Evolutionary conservation across 1,140 invertebrate genomes (phyloP).

Genomic region (Zaprionus africanus): DNA sequence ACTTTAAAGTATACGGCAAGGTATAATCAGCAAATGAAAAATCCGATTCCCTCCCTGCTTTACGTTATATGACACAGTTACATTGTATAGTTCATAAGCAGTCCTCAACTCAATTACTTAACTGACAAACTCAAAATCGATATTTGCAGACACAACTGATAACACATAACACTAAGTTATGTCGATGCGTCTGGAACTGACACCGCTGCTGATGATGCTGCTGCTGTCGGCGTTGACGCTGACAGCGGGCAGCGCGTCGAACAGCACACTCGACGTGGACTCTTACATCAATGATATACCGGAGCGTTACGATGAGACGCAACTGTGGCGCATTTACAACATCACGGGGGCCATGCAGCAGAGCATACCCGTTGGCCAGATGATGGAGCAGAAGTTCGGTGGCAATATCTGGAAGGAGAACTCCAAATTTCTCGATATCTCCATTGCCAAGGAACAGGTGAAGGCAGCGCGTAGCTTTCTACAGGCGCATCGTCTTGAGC

Average conservation of each 20-base stretch:
- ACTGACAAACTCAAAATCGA: conserved; percentile 9
- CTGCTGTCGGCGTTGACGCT: conserved; percentile 17
- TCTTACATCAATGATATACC: conserved; percentile 64
- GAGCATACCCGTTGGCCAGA: conserved; percentile 59
- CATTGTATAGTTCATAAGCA: not conserved
- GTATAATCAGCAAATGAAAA: not conserved
- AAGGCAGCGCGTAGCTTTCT: conserved; percentile 73
- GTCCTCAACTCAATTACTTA: conserved; percentile 5
- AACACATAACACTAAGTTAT: conserved; percentile 4
- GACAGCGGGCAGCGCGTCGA: conserved; percentile 21
- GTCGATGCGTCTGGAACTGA: conserved; percentile 4
- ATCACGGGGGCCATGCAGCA: conserved; percentile 66
- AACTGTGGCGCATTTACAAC: conserved; percentile 86
- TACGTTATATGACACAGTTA: not conserved
- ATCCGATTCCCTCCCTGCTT: not conserved
- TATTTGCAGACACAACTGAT: conserved; percentile 11
- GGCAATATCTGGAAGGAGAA: conserved; percentile 83
- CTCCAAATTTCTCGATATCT: conserved; percentile 80
- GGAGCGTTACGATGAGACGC: conserved; percentile 85
- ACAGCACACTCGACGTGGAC: conserved; percentile 35
- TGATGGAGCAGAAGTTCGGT: conserved; percentile 74
- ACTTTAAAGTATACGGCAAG: not conserved
- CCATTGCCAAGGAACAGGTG: conserved; percentile 67
- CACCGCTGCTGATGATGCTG: conserved; percentile 20
- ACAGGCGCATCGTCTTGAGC: conserved; percentile 50